phyloP scores from a whole-genome alignment of 2,888 invertebrate genomes.

The Troides oblongomaculatus region DNA sequence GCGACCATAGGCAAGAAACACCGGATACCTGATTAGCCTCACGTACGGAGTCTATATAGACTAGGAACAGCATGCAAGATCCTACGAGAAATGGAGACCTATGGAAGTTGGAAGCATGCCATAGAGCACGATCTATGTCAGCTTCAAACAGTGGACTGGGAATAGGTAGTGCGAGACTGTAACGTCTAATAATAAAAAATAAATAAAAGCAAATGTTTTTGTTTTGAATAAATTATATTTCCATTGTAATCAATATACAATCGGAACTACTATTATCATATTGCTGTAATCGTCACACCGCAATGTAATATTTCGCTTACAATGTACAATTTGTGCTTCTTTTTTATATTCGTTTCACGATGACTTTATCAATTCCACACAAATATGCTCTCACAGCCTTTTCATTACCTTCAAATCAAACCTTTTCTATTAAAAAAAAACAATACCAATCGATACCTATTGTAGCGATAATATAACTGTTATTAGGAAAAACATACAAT shows the following conservation, averaged over 20 bases:
- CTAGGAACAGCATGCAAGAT: too few relatives aligned
- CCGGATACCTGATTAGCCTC: too few relatives aligned
- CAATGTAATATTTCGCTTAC: slow-evolving; percentile 57
- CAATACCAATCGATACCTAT: slow-evolving; percentile 29
- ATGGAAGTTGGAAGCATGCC: too few relatives aligned
- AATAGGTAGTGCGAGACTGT: too few relatives aligned
- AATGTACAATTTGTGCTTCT: slow-evolving; percentile 72
- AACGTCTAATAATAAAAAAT: too few relatives aligned
- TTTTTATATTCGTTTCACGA: slow-evolving; percentile 41
- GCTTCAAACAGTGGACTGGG: too few relatives aligned
- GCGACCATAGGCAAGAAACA: too few relatives aligned
- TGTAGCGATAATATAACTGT: slow-evolving; percentile 34
- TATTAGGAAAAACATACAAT: slow-evolving; percentile 17
- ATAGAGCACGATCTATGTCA: too few relatives aligned
- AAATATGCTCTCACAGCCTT: slow-evolving; percentile 49
- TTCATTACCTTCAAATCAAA: slow-evolving; percentile 38
- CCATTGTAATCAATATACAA: slow-evolving; percentile 69
- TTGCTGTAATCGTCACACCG: slow-evolving; percentile 72
- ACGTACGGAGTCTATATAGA: too few relatives aligned
- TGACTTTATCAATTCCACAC: slow-evolving; percentile 44
- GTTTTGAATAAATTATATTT: slow-evolving; percentile 77
- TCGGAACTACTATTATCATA: slow-evolving; percentile 54
- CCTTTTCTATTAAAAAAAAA: slow-evolving; percentile 32
- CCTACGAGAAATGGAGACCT: too few relatives aligned
- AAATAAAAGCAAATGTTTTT: slow-evolving; percentile 35